Evolutionary conservation across 2,888 invertebrate genomes (phyloP), one percentile per base, ranked within the genome.

Genomic region (Biston betularia): DNA sequence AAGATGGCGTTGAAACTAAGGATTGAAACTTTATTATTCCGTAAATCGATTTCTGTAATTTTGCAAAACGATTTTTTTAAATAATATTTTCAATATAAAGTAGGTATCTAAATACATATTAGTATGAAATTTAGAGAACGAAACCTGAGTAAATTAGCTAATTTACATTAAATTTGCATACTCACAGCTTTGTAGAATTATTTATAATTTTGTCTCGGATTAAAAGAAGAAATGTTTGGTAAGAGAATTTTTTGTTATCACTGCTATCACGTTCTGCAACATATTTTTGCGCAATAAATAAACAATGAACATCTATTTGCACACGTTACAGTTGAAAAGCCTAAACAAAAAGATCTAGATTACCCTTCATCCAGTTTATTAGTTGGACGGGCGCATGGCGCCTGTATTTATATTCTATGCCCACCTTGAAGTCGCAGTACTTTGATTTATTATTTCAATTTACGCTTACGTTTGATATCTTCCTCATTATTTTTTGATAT

Each of bases 381-480:
- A 64, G 60, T 65, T 68, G 60, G 59, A 73, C 66, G 57, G 67
- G 70, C 60, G 60, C 58, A 57, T 59, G 53, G 68, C 66, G 58
- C 63, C 60, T 69, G 56, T 72, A 65, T 74, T 72, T 73, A 73
- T 65, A 73, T 63, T 62, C 35, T 55, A 45, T 68, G 55, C 56
- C 62, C 61, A 72, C 78, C 77, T 79, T 79, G 76, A 78, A 74
- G 73, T 70, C 66, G 64, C 59, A 65, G 64, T 67, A 65, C 65
- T 73, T 72, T 75, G 74, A 80, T 78, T 79, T 81, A 82, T 77
- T 45, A 67, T 75, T 73, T 55, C 63, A 75, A 73, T 77, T 63
- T 72, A 69, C 69, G 73, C 72, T 49, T 24, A 52, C 70, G 56
- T 49, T 15, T 73, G 65, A 68, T 66, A 65, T 71, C 74, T 80